Conservation (phyloP, 2,888 invertebrate genomes). For the Strigamia transsilvanica region DNA sequence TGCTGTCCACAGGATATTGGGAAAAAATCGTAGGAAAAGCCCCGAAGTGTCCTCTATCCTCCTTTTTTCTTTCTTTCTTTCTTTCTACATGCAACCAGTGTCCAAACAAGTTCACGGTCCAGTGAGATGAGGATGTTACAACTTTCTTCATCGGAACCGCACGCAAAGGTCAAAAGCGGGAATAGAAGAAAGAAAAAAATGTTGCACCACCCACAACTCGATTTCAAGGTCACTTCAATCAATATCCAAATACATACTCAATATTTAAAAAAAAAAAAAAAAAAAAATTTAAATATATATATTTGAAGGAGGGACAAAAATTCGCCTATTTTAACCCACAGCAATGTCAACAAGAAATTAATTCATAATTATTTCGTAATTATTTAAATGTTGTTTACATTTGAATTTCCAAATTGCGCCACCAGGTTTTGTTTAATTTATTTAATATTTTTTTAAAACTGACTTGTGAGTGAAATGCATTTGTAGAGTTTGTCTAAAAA, state of each 20-base stretch:
- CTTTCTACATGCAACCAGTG: not conserved
- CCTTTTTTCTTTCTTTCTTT: too few species aligned
- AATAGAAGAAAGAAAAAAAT: not conserved
- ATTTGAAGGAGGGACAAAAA: too few species aligned
- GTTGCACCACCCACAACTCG: not conserved
- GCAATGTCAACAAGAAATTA: too few species aligned
- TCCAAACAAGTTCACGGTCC: constrained; percentile 31
- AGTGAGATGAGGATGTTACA: constrained; percentile 1
- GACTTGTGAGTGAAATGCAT: too few species aligned
- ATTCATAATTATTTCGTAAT: too few species aligned
- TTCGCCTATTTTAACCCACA: too few species aligned
- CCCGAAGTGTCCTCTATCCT: constrained; percentile 18
- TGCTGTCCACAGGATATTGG: constrained; percentile 20
- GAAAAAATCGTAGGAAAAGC: constrained; percentile 40
- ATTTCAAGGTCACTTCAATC: not conserved
- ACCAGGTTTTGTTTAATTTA: not conserved
- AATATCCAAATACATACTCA: not conserved
- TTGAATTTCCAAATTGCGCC: not conserved
- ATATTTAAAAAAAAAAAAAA: not conserved
- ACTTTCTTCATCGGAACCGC: not conserved
- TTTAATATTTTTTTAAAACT: not conserved
- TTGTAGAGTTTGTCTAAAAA: not conserved
- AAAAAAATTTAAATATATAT: not conserved
- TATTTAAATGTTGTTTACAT: not conserved
- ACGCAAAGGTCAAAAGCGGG: constrained; percentile 20